Conservation (phyloP, 2,888 invertebrate species). For the Philaethria dido region DNA sequence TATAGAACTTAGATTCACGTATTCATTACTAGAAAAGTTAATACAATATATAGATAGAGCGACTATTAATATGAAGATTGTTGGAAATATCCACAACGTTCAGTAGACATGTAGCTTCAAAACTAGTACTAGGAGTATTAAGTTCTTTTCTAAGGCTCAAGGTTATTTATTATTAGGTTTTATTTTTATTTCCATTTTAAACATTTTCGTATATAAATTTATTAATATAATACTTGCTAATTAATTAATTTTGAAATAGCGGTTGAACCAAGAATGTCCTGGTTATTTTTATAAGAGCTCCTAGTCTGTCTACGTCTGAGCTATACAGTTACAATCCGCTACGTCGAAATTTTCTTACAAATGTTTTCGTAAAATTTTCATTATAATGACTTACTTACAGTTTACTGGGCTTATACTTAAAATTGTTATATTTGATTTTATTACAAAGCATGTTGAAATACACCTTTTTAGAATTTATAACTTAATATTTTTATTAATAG, state of each 20-base stretch:
- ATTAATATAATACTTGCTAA: no score
- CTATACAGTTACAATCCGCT: background rate
- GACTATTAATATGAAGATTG: conserved; percentile 97
- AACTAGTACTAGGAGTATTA: conserved; percentile 97
- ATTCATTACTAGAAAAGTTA: conserved; percentile 97
- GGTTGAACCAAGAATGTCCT: no score
- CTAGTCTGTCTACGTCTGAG: no score
- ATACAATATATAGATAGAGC: conserved; percentile 98
- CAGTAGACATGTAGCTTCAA: conserved; percentile 95
- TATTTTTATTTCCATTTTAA: background rate
- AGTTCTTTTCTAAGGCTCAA: conserved; percentile 98
- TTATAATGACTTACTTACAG: background rate
- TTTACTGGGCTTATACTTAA: no score
- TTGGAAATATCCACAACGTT: conserved; percentile 97
- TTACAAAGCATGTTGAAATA: background rate
- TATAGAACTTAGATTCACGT: conserved; percentile 98
- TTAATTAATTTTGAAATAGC: no score
- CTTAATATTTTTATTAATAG: background rate
- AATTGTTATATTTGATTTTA: background rate
- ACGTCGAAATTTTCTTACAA: background rate
- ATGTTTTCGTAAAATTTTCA: background rate
- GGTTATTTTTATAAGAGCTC: no score
- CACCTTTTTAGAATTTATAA: background rate
- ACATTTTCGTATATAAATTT: no score
- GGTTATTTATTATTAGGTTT: conserved; percentile 25